Evolutionary conservation across 2,797 vertebrate genomes (phyloP).

Genomic region (Peromyscus nudipes): DNA sequence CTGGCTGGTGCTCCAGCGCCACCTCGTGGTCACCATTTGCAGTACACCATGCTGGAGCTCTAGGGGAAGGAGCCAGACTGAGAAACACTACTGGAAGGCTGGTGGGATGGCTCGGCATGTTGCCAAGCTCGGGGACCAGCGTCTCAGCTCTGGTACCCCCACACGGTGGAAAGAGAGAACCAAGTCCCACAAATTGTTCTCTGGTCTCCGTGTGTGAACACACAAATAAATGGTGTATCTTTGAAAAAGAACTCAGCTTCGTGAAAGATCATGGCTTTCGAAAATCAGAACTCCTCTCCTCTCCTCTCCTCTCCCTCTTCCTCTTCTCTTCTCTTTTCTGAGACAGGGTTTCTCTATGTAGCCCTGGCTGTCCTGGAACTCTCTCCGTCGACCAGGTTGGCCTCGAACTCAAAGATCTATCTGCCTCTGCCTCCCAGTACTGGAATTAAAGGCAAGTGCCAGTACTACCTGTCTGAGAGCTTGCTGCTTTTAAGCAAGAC

Average conservation of each 20-base stretch:
- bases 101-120: too few relatives aligned
- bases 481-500: neutral
- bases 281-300: neutral
- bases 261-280: neutral
- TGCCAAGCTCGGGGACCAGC: neutral
- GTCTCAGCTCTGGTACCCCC: neutral
- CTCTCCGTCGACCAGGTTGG: neutral
- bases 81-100: neutral
- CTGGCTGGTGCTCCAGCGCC: slow-evolving; percentile 32
- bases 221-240: neutral
- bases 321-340: neutral
- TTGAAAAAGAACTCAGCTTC: neutral
- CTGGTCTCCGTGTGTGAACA: neutral
- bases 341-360: neutral
- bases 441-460: neutral
- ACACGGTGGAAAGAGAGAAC: neutral
- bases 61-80: neutral
- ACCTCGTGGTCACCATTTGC: neutral
- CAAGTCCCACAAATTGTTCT: neutral
- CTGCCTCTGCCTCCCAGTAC: neutral
- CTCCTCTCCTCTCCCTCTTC: neutral
- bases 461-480: neutral
- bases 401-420: neutral
- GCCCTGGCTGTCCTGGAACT: neutral
- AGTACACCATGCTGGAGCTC: neutral